Base-by-base conservation (phyloP, 2,797 vertebrate species). In the Pagetopsis macropterus region DNA sequence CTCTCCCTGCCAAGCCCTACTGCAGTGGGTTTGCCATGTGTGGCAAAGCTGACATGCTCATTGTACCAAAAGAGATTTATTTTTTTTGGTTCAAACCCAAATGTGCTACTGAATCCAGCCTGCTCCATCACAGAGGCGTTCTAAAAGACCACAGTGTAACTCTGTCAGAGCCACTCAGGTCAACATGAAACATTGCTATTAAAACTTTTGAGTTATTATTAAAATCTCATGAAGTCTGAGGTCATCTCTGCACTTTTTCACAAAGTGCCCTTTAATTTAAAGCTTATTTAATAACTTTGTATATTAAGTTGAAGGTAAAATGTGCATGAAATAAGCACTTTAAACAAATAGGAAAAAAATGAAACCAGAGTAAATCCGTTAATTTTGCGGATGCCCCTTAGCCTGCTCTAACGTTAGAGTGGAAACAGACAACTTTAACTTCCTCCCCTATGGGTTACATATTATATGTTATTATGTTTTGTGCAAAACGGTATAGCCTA, bases 1-100 rank as follows among this genome's bases (percentile, higher is more conserved):
- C 83, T 87, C 73, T 84, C 82, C 46, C 91, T 94, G 94, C 94
- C 94, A 95, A 94, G 88, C 85, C 89, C 86, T 59, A 75, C 89
- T 91, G 81, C 92, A 74, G 86, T n/a, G 78, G 74, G 70, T 85
- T 81, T 89, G 87, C 89, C 88, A 89, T 92, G 91, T 89, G 90
- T 93, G 89, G 89, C 87, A 88, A 84, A 74, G 84, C 90, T 78
- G 84, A 90, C 89, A 93, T 85, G 84, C 86, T 91, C 85, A 82
- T 86, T 91, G 85, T 84, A 89, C 87, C 77, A 87, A 89, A 89
- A 83, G 76, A 82, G 67, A 27, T 31, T 72, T 72, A 63, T 78
- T 70, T 44, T 73, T 75, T 87, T 50, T 83, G 80, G 80, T 81
- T 83, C 58, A 49, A 82, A 82, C 72, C 88, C 84, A 83, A 89